Conservation (phyloP, 2,113 vertebrate genomes). For the Podarcis muralis region DNA sequence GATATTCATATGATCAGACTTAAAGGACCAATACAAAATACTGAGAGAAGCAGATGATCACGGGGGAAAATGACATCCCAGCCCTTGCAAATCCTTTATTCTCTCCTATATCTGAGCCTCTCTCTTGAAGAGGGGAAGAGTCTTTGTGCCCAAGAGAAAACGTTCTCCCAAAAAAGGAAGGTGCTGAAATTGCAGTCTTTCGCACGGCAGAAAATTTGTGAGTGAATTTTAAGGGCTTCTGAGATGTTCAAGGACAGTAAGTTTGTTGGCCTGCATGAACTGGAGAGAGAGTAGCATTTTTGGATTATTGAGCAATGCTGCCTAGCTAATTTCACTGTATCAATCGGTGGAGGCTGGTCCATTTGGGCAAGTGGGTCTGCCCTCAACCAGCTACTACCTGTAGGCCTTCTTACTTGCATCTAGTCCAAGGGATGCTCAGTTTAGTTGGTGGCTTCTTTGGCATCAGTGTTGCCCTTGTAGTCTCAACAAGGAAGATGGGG, state of each 20-base stretch:
- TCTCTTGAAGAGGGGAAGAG: neutral
- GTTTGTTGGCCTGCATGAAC: neutral
- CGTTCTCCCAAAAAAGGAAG: slow-evolving; percentile 1
- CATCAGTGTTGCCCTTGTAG: too few species aligned
- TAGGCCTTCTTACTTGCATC: too few species aligned
- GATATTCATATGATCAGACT: slow-evolving; percentile 45
- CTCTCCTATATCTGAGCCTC: slow-evolving; percentile 34
- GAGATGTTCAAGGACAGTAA: neutral
- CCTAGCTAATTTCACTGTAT: neutral
- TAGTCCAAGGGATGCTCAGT: too few species aligned
- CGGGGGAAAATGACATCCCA: slow-evolving; percentile 28
- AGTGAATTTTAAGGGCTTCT: neutral
- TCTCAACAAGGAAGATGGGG: too few species aligned
- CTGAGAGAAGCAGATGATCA: slow-evolving; percentile 39
- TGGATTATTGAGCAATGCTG: neutral
- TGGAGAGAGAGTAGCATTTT: neutral
- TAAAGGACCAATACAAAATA: slow-evolving; percentile 44
- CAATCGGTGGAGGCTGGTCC: too few species aligned
- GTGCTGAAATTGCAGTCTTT: neutral
- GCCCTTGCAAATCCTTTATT: slow-evolving; percentile 26
- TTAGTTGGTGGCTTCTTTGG: too few species aligned
- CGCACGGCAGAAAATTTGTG: neutral
- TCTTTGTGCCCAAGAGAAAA: slow-evolving; percentile 1
- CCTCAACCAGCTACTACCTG: too few species aligned
- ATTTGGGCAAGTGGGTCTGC: too few species aligned